Percentiles rank a stretch among this genome's conserved stretches.
Evolutionary conservation across 1,140 invertebrate species (phyloP).

Genomic region (Anoplophora glabripennis): DNA sequence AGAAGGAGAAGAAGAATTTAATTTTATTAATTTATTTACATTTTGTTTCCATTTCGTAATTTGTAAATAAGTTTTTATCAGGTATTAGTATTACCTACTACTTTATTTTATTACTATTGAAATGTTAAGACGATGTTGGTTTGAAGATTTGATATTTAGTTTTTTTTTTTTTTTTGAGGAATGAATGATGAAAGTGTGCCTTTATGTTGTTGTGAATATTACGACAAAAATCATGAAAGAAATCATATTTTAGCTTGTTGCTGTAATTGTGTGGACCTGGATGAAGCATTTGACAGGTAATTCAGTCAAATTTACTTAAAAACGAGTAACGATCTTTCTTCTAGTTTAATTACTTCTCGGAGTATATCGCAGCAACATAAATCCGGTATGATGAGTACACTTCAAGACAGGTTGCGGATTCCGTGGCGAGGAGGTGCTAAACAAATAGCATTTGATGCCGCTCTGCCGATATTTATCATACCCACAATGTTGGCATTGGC

Average conservation of each 20-base stretch:
- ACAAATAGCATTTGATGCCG: constrained; percentile 55
- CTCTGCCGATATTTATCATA: constrained; percentile 62
- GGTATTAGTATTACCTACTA: no score
- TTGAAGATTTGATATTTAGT: no score
- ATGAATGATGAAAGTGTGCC: constrained; percentile 28
- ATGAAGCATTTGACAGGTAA: constrained; percentile 52
- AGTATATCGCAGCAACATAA: constrained; percentile 29
- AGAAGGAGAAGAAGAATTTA: no score
- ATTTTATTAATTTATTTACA: no score
- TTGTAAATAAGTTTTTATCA: no score
- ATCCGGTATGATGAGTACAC: constrained; percentile 43
- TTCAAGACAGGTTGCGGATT: constrained; percentile 55
- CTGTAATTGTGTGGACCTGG: constrained; percentile 58
- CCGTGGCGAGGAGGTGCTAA: constrained; percentile 58
- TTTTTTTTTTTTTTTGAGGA: background rate
- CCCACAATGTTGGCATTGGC: constrained; percentile 59
- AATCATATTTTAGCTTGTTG: constrained; percentile 58
- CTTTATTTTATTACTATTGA: no score
- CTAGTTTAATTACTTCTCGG: constrained; percentile 37
- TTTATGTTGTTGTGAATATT: constrained; percentile 61
- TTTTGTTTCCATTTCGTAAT: no score
- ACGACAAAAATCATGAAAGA: constrained; percentile 50
- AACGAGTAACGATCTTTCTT: constrained; percentile 14
- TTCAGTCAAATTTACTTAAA: background rate
- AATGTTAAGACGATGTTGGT: no score